phyloP scores from a whole-genome alignment of 2,797 vertebrate species.

The Centropyge bicolor region DNA sequence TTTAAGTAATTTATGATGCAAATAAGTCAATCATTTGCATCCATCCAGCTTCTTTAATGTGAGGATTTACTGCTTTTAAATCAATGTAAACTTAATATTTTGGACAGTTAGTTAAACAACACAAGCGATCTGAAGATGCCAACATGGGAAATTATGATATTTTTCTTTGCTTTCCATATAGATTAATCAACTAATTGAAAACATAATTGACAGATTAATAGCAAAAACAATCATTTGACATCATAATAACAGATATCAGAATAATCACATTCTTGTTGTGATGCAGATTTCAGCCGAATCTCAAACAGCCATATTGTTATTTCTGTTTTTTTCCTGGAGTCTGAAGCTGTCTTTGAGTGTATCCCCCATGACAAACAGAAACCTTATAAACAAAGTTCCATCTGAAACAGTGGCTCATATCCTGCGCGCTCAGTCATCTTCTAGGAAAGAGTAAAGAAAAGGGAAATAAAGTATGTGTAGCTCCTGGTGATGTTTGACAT shows the following conservation, averaged over 20 bases:
- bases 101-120: neutral
- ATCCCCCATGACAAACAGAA: constrained; percentile 9
- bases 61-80: neutral
- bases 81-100: neutral
- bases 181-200: neutral
- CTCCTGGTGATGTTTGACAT: constrained; percentile 68
- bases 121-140: neutral
- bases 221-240: neutral
- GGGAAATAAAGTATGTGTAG: constrained; percentile 19
- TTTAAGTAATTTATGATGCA: neutral
- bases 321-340: constrained; percentile 11
- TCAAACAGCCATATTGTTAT: neutral
- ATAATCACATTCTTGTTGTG: neutral
- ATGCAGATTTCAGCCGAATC: neutral
- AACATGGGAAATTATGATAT: neutral
- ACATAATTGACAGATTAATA: neutral
- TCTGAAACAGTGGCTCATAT: constrained; percentile 2
- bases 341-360: neutral
- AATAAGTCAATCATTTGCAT: neutral
- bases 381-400: constrained; percentile 5
- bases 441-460: constrained; percentile 30
- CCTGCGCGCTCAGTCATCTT: constrained; percentile 25
- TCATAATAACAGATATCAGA: neutral
- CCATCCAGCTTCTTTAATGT: neutral
- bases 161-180: neutral